phyloP scores from a whole-genome alignment of 2,797 vertebrate species.

The Chaunax sp. region DNA sequence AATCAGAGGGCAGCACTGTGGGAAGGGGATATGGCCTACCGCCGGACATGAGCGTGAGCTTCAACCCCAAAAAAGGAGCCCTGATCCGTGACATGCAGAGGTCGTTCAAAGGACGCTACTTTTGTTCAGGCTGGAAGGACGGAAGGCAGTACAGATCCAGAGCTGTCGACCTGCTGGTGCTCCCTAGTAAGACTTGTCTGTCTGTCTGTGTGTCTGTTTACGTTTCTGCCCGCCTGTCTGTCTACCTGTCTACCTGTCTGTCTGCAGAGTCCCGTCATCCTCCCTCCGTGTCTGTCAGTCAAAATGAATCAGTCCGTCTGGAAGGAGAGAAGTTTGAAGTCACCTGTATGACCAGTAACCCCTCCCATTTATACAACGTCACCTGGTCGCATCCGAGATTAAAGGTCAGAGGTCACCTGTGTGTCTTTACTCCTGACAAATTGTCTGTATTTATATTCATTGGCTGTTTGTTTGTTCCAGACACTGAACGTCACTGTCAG shows the following conservation, averaged over 20 bases:
- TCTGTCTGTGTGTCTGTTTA: not conserved
- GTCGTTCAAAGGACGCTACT: constrained; percentile 71
- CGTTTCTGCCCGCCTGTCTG: not conserved
- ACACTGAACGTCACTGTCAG: rapidly evolving
- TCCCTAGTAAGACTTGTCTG: constrained; percentile 78
- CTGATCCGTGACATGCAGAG: constrained; percentile 75
- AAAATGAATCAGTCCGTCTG: constrained; percentile 74
- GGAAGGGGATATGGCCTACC: constrained; percentile 39
- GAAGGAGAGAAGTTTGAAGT: constrained; percentile 85
- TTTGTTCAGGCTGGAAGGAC: constrained; percentile 75
- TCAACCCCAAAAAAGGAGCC: constrained; percentile 81
- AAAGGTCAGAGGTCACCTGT: constrained; percentile 23
- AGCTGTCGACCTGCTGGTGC: constrained; percentile 73
- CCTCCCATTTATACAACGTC: constrained; percentile 50
- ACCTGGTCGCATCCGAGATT: constrained; percentile 73
- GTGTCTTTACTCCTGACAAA: not conserved
- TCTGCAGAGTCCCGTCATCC: not conserved
- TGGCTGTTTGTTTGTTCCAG: constrained; percentile 36
- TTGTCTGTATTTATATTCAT: not conserved
- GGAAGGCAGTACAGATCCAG: constrained; percentile 54
- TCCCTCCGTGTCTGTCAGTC: constrained; percentile 62
- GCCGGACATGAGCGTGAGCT: constrained; percentile 74
- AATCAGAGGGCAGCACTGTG: rapidly evolving
- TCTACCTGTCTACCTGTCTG: not conserved
- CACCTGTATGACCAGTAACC: constrained; percentile 75